phyloP scores from a whole-genome alignment of 2,888 invertebrate species.

The Sialis lutaria region DNA sequence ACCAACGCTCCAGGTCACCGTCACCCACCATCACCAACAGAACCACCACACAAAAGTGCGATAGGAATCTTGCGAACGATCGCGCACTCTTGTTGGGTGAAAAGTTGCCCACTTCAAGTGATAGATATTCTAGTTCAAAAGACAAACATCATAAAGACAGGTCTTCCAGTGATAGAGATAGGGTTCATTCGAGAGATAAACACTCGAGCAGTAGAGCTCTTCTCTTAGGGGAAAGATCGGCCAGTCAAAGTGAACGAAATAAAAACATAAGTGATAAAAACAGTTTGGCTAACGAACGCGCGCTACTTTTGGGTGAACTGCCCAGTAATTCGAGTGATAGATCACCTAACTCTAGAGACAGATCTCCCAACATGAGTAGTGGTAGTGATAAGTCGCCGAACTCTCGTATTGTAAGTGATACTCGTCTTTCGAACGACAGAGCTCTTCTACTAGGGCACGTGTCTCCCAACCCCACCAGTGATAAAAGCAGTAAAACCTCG shows the following conservation, averaged over 20 bases:
- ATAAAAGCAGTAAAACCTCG: too few species aligned
- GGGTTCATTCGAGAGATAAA: background rate
- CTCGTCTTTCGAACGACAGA: background rate
- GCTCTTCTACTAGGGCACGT: background rate
- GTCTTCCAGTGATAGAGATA: background rate
- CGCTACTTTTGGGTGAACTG: too few species aligned
- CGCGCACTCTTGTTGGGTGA: too few species aligned
- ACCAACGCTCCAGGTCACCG: conserved; percentile 24
- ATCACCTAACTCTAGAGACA: too few species aligned
- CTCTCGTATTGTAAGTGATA: conserved; percentile 6
- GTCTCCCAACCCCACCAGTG: background rate
- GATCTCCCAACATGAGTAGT: too few species aligned
- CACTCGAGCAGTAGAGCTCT: conserved; percentile 31
- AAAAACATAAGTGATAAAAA: too few species aligned
- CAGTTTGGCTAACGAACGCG: too few species aligned
- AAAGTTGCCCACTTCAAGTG: too few species aligned
- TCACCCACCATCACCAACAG: conserved; percentile 20
- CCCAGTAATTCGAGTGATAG: too few species aligned
- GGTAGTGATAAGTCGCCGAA: conserved; percentile 16
- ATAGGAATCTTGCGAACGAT: too few species aligned
- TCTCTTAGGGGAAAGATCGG: conserved; percentile 11
- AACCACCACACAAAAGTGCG: conserved; percentile 8
- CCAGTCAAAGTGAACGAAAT: too few species aligned
- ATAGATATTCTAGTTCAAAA: too few species aligned
- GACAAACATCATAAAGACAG: background rate